These are phyloP conservation scores for human (Homo sapiens) DNA, from an alignment of 2,113 vertebrate genomes.

Conservation along the genomic window GRCh38 chr1:202494501-202495000, in stretches of 20 bases:
- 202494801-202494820: not conserved
- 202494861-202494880: not conserved
- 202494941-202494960: not conserved
- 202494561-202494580: not conserved
- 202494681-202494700: no score
- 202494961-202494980: not conserved
- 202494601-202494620: not conserved
- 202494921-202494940: not conserved
- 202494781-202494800: not conserved
- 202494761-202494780: not conserved
- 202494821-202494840: not conserved
- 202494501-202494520: conserved; percentile 13
- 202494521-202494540: not conserved
- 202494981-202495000: not conserved
- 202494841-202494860: not conserved
- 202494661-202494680: no score
- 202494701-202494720: no score
- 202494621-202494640: no score
- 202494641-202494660: no score
- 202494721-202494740: not conserved
- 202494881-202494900: not conserved
- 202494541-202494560: not conserved
- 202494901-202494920: not conserved
- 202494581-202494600: not conserved
- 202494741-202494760: not conserved